These are phyloP conservation scores for Abrostola tripartita DNA, from an alignment of 2,888 invertebrate genomes.

Conservation along the genomic window DNA sequence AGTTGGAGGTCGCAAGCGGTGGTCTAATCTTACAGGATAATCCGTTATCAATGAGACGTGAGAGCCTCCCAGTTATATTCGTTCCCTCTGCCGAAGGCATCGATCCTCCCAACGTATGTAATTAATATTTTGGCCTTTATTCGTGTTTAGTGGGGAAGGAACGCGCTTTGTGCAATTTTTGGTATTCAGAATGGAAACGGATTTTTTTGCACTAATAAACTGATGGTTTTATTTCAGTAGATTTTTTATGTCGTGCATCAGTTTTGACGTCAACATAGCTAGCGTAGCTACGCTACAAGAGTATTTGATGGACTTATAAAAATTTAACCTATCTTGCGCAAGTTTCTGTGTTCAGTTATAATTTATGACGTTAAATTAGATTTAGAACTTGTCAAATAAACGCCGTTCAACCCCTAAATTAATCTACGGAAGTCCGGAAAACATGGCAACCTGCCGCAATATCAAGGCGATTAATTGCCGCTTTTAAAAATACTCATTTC, in stretches of 20 bases:
- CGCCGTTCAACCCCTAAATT: constrained; percentile 48
- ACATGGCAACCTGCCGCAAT: constrained; percentile 56
- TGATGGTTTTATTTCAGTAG: too few species aligned
- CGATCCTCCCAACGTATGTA: constrained; percentile 45
- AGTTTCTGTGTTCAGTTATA: constrained; percentile 25
- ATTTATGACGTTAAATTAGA: constrained; percentile 38
- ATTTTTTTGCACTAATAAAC: background rate
- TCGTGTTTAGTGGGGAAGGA: constrained; percentile 3
- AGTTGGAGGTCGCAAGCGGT: constrained; percentile 69
- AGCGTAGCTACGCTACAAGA: too few species aligned
- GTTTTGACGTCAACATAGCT: too few species aligned
- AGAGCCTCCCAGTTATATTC: constrained; percentile 44
- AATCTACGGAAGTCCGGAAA: constrained; percentile 54
- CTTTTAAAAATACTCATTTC: constrained; percentile 66
- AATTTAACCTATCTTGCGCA: constrained; percentile 11
- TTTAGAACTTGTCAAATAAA: constrained; percentile 57
- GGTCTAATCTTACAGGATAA: constrained; percentile 77
- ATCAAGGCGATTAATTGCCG: constrained; percentile 68
- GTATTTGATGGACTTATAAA: too few species aligned
- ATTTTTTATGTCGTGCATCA: too few species aligned
- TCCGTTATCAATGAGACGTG: constrained; percentile 77
- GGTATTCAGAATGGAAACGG: background rate
- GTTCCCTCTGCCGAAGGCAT: constrained; percentile 18
- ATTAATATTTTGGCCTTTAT: constrained; percentile 52
- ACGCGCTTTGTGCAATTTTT: background rate